Evolutionary conservation across 2,888 invertebrate genomes (phyloP).

Genomic region (Drosophila parthenogenetica): DNA sequence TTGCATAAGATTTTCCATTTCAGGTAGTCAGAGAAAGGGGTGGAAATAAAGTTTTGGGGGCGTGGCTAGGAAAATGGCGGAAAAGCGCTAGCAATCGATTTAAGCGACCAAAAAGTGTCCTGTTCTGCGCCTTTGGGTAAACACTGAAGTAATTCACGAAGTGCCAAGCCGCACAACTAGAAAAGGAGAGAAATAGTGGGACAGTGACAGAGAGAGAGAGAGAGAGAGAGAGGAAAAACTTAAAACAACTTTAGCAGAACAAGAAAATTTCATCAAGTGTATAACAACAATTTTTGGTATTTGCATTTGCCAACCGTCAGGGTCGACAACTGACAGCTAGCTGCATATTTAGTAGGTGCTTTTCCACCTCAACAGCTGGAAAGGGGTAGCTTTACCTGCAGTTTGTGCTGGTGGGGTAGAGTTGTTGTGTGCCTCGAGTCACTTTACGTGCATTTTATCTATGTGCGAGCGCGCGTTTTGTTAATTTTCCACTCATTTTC

Average conservation of each 20-base stretch:
- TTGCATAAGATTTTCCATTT: constrained; percentile 69
- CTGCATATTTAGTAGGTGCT: constrained; percentile 49
- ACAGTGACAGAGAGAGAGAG: too few relatives aligned
- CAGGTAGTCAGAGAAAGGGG: neutral
- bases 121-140: constrained; percentile 48
- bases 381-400: neutral
- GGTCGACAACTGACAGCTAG: constrained; percentile 51
- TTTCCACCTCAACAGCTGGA: constrained; percentile 1
- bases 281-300: constrained; percentile 59
- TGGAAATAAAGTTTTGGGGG: neutral
- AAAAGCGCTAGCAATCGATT: constrained; percentile 41
- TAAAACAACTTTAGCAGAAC: constrained; percentile 21
- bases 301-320: constrained; percentile 69
- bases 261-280: constrained; percentile 59
- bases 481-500: constrained; percentile 74
- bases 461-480: constrained; percentile 62
- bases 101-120: constrained; percentile 27
- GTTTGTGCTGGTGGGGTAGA: too few relatives aligned
- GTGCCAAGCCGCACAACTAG: constrained; percentile 50
- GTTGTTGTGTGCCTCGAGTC: constrained; percentile 37
- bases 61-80: neutral
- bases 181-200: constrained; percentile 6
- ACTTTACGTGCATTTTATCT: constrained; percentile 65
- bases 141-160: constrained; percentile 42
- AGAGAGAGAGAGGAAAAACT: neutral